Percentiles rank a stretch among this genome's conserved stretches.
phyloP scores from a whole-genome alignment of 1,140 invertebrate species.

The Hypothenemus hampei region DNA sequence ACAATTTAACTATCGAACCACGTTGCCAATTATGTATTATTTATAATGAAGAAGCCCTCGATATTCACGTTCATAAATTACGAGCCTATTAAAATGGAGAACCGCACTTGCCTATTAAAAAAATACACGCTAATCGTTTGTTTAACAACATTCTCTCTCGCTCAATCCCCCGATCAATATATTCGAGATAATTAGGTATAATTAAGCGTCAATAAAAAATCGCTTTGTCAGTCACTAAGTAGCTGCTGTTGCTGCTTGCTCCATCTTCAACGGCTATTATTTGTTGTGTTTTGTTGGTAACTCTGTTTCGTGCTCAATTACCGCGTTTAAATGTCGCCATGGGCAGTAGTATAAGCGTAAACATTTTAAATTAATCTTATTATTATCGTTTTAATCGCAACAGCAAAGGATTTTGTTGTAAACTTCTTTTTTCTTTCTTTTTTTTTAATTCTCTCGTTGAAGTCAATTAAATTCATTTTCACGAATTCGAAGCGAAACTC shows the following conservation, averaged over 20 bases:
- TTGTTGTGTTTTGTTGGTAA: conserved; percentile 20
- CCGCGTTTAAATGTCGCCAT: conserved; percentile 33
- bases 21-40: too few species aligned
- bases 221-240: conserved; percentile 14
- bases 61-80: conserved; percentile 1
- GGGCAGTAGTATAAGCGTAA: too few species aligned
- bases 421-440: too few species aligned
- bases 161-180: conserved; percentile 3
- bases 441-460: too few species aligned
- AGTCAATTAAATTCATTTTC: too few species aligned
- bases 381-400: too few species aligned
- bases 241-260: conserved; percentile 13
- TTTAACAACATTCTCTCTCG: neutral
- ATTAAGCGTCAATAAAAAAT: conserved; percentile 18
- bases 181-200: conserved; percentile 18
- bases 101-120: neutral
- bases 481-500: too few species aligned
- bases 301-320: conserved; percentile 26
- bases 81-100: neutral
- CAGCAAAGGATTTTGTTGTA: too few species aligned
- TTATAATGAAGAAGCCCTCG: too few species aligned
- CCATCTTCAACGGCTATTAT: too few species aligned
- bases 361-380: too few species aligned
- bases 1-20: too few species aligned
- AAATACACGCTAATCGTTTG: conserved; percentile 3